Conservation (phyloP, 1,140 invertebrate genomes). For the Zelostemma sp. region DNA sequence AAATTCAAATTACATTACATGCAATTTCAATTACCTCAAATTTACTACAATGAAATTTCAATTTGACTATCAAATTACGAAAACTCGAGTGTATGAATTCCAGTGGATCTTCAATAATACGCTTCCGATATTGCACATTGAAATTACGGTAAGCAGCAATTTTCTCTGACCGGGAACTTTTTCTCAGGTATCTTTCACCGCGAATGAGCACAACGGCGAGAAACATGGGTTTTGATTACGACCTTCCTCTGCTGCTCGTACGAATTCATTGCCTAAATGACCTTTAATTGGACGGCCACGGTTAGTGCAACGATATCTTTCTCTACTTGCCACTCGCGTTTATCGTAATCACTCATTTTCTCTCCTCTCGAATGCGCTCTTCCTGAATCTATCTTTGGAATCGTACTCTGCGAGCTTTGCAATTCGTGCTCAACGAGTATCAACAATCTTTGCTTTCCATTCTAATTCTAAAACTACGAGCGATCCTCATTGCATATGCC, state of each 20-base stretch:
- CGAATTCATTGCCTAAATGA: conserved; percentile 46
- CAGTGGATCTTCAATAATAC: no score
- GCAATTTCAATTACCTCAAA: no score
- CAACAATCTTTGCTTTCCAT: conserved; percentile 5
- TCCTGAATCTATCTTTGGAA: no score
- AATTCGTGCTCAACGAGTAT: neutral
- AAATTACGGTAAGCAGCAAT: no score
- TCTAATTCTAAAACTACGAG: conserved; percentile 15
- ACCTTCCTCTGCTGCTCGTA: conserved; percentile 43
- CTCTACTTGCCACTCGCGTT: conserved; percentile 19
- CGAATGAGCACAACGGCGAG: conserved; percentile 32
- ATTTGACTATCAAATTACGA: no score
- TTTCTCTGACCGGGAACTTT: no score
- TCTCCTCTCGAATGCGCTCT: no score
- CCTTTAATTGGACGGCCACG: conserved; percentile 42
- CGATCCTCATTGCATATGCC: conserved; percentile 27
- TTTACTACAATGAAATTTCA: no score
- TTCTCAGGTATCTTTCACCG: conserved; percentile 25
- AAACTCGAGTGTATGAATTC: no score
- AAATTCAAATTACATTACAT: no score
- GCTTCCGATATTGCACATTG: no score
- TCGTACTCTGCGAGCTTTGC: no score
- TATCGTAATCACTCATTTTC: neutral
- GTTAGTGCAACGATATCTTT: conserved; percentile 40
- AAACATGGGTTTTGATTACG: conserved; percentile 43